Evolutionary conservation across 2,888 invertebrate species (phyloP).

Genomic region (Dryobota labecula): DNA sequence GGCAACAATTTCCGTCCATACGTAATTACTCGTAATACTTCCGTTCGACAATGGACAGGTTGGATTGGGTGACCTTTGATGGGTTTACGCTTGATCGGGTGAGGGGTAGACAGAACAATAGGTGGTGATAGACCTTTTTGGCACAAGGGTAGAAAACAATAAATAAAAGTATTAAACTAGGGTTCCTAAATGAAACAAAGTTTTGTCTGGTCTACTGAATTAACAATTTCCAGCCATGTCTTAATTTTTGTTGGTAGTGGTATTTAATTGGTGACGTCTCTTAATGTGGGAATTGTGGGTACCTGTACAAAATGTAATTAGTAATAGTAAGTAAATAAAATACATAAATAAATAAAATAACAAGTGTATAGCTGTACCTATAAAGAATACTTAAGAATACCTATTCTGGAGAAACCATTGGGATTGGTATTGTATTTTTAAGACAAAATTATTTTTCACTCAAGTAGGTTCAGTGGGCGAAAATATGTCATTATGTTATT

Average conservation of each 20-base stretch:
- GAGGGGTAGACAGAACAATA: neutral
- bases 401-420: neutral
- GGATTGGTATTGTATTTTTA: neutral
- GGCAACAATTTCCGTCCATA: slow-evolving; percentile 57
- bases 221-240: neutral
- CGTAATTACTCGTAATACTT: slow-evolving; percentile 66
- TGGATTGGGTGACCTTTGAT: slow-evolving; percentile 39
- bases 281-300: too few relatives aligned
- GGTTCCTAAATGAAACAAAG: neutral
- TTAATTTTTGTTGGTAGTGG: too few relatives aligned
- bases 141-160: neutral
- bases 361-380: neutral
- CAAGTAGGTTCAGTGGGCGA: neutral
- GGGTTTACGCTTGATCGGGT: slow-evolving; percentile 18
- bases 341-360: too few relatives aligned
- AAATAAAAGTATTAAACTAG: neutral
- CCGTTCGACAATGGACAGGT: slow-evolving; percentile 62
- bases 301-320: too few relatives aligned
- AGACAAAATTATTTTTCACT: neutral
- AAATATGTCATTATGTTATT: neutral
- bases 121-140: neutral
- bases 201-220: neutral
- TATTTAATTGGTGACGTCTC: too few relatives aligned
- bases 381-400: neutral
- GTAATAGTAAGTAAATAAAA: too few relatives aligned